A percentile compares a stretch with the other conserved stretches of the same genome.
Conservation (phyloP, 2,113 vertebrate species). For the Mellivora capensis region DNA sequence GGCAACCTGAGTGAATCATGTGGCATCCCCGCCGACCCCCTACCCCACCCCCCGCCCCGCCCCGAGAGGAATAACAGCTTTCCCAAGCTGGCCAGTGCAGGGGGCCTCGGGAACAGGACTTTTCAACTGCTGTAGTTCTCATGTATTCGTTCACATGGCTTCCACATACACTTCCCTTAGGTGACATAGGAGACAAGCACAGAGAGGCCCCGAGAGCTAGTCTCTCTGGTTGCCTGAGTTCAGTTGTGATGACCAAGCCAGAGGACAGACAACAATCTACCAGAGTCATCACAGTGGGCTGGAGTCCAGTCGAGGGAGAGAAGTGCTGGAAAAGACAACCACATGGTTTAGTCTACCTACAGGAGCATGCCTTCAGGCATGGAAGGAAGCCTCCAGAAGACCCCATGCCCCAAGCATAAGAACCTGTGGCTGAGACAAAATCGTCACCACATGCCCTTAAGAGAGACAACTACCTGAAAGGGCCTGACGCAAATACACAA, state of each 20-base stretch:
- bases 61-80: background rate
- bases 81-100: too few species aligned
- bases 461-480: background rate
- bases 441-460: rapidly evolving
- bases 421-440: background rate
- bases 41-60: rapidly evolving
- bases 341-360: background rate
- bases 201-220: background rate
- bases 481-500: background rate
- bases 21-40: background rate
- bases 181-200: background rate
- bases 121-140: too few species aligned
- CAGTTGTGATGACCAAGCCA: background rate
- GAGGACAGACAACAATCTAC: background rate
- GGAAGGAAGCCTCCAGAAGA: background rate
- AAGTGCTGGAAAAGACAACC: background rate
- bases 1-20: background rate
- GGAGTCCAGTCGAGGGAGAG: background rate
- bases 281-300: background rate
- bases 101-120: background rate
- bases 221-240: background rate
- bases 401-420: background rate
- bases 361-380: background rate
- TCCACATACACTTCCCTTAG: background rate
- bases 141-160: background rate